phyloP scores from a whole-genome alignment of 37 sponge, comb jelly and placozoan species.

The Hexactinellida sp. region DNA sequence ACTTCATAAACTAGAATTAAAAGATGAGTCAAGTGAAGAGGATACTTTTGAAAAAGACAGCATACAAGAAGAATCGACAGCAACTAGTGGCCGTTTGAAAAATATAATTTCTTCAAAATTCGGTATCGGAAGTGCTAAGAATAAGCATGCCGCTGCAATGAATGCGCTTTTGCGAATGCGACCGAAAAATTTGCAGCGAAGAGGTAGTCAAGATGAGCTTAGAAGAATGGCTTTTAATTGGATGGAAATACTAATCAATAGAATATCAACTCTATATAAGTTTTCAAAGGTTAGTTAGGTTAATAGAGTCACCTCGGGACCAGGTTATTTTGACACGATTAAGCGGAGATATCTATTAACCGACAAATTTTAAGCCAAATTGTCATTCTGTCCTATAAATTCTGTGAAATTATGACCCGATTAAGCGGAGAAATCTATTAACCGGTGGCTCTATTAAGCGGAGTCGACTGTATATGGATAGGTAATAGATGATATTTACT shows the following conservation, averaged over 20 bases:
- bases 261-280: not conserved
- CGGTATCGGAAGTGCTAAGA: not conserved
- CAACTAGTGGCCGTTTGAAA: not conserved
- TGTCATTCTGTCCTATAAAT: too few species aligned
- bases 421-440: too few species aligned
- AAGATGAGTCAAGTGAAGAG: not conserved
- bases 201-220: not conserved
- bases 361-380: too few species aligned
- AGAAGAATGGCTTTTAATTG: not conserved
- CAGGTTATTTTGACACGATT: too few species aligned
- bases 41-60: not conserved
- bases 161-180: not conserved
- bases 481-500: too few species aligned
- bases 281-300: not conserved
- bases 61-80: not conserved
- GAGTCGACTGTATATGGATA: conserved; percentile 12
- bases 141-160: conserved; percentile 9
- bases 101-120: not conserved
- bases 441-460: not conserved
- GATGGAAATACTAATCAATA: not conserved
- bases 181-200: not conserved
- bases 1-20: not conserved
- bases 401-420: too few species aligned
- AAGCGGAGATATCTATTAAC: too few species aligned
- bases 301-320: not conserved